These are phyloP conservation scores for Pinna nobilis DNA, from an alignment of 1,140 invertebrate genomes.

Conservation along the genomic window DNA sequence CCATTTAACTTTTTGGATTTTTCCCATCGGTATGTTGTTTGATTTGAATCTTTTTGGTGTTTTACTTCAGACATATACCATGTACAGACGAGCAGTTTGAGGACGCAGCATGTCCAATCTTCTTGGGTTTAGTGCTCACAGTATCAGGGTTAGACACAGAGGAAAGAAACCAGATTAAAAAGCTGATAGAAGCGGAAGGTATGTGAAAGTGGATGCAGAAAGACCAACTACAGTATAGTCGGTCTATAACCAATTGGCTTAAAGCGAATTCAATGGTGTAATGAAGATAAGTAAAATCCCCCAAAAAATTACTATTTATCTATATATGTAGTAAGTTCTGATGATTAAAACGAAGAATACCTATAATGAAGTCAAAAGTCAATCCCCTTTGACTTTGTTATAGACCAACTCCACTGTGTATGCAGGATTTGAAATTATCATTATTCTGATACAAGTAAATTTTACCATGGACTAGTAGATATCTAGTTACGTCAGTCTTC, in stretches of 20 bases:
- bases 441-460: too few species aligned
- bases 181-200: slow-evolving; percentile 79
- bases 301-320: too few species aligned
- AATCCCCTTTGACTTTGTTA: too few species aligned
- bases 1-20: not conserved
- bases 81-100: slow-evolving; percentile 59
- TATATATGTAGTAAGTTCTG: too few species aligned
- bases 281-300: too few species aligned
- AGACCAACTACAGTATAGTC: not conserved
- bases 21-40: slow-evolving; percentile 60
- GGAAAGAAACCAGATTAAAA: slow-evolving; percentile 83
- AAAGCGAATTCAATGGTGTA: too few species aligned
- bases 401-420: too few species aligned
- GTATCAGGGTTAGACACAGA: slow-evolving; percentile 83
- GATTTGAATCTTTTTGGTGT: not conserved
- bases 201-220: not conserved
- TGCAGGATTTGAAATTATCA: too few species aligned
- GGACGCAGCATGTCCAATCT: slow-evolving; percentile 82
- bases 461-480: too few species aligned
- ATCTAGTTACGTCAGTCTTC: too few species aligned
- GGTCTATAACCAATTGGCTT: not conserved
- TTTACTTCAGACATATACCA: slow-evolving; percentile 55
- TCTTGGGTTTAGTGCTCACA: slow-evolving; percentile 86
- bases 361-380: too few species aligned
- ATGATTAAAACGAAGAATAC: too few species aligned